Conservation (phyloP, 1,140 invertebrate species). For the Heterodera carotae region DNA sequence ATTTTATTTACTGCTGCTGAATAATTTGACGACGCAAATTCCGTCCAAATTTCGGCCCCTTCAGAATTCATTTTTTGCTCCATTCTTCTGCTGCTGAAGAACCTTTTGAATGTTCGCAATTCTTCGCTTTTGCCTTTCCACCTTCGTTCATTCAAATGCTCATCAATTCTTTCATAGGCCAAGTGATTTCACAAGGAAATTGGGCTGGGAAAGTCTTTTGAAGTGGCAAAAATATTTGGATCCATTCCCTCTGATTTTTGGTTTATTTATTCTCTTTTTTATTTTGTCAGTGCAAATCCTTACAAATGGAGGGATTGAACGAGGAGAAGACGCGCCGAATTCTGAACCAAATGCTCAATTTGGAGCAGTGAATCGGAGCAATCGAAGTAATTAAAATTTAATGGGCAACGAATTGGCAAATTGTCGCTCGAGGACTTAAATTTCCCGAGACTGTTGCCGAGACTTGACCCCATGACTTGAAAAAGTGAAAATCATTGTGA, state of each 20-base stretch:
- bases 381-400: too few relatives aligned
- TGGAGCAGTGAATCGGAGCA: too few relatives aligned
- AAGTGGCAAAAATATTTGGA: too few relatives aligned
- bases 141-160: not conserved
- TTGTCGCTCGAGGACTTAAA: too few relatives aligned
- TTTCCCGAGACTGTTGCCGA: too few relatives aligned
- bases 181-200: not conserved
- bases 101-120: not conserved
- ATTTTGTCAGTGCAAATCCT: not conserved
- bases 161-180: not conserved
- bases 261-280: too few relatives aligned
- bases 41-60: not conserved
- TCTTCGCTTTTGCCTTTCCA: not conserved
- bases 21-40: not conserved
- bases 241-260: not conserved
- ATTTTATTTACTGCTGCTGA: too few relatives aligned
- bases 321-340: not conserved
- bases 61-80: slow-evolving; percentile 12
- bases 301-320: not conserved
- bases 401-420: too few relatives aligned
- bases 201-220: too few relatives aligned
- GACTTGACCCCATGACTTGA: too few relatives aligned
- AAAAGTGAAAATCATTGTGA: too few relatives aligned
- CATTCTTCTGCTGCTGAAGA: slow-evolving; percentile 1
- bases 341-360: not conserved